Conservation (phyloP, 1,140 invertebrate species). For the Cydia splendana region DNA sequence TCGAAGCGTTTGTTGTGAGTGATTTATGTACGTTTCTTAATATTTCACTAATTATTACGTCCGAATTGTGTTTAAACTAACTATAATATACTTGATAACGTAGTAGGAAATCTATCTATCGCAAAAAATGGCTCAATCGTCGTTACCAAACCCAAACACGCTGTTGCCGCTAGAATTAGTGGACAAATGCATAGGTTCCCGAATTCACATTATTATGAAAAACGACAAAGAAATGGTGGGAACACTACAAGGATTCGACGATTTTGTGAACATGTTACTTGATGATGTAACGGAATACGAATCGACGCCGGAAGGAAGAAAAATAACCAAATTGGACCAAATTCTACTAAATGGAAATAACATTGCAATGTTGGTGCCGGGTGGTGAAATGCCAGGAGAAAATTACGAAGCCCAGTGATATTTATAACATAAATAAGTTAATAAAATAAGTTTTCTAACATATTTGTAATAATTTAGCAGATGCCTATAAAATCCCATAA, state of each 20-base stretch:
- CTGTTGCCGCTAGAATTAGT: conserved; percentile 90
- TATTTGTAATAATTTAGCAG: neutral
- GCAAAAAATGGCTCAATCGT: conserved; percentile 60
- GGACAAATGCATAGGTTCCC: conserved; percentile 99
- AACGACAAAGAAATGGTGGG: conserved; percentile 99
- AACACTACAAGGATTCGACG: conserved; percentile 98
- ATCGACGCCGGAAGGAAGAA: conserved; percentile 96
- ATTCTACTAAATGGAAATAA: conserved; percentile 99
- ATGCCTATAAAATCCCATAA: conserved; percentile 7
- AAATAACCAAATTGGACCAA: conserved; percentile 98
- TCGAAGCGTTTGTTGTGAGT: conserved; percentile 1
- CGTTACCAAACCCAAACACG: conserved; percentile 70
- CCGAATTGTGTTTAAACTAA: neutral
- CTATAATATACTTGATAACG: neutral
- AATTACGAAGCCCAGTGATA: conserved; percentile 63
- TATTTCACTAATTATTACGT: neutral
- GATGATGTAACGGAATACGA: conserved; percentile 97
- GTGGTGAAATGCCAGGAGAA: conserved; percentile 75
- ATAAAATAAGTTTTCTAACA: conserved; percentile 36
- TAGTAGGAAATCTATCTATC: neutral
- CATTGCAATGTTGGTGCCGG: conserved; percentile 94
- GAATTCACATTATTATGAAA: conserved; percentile 99
- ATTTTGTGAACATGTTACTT: conserved; percentile 98
- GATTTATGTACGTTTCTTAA: neutral
- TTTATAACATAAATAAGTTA: conserved; percentile 27